A percentile compares a stretch with the other conserved stretches of the same genome.
These are phyloP conservation scores for Pseudococcus longispinus DNA, from an alignment of 2,888 invertebrate genomes.

Conservation along the genomic window DNA sequence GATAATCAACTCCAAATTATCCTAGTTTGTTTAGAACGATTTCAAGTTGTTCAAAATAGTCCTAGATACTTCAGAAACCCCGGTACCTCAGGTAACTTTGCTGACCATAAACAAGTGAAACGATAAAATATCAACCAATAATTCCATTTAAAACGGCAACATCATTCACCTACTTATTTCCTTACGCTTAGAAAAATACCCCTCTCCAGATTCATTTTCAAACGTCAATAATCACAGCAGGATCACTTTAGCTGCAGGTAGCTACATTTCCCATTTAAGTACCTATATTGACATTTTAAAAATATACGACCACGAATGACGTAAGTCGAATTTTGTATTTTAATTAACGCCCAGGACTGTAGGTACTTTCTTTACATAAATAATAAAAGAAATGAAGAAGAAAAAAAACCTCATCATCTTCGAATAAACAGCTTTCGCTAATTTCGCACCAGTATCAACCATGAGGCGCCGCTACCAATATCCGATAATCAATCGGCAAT, in stretches of 20 bases:
- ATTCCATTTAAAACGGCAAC: too few species aligned
- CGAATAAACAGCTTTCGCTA: neutral
- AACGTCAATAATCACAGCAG: neutral
- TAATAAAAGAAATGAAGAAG: neutral
- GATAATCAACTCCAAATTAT: too few species aligned
- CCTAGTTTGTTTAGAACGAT: too few species aligned
- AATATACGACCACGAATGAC: neutral
- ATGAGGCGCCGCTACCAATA: neutral
- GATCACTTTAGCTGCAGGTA: neutral
- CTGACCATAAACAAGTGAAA: too few species aligned
- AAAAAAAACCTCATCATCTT: neutral
- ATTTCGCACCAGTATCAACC: neutral
- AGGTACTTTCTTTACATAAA: neutral
- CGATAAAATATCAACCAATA: too few species aligned
- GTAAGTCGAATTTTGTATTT: neutral
- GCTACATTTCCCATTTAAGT: neutral
- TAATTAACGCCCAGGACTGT: neutral
- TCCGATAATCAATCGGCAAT: neutral
- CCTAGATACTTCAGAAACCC: too few species aligned
- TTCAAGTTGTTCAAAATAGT: too few species aligned
- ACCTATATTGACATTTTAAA: neutral
- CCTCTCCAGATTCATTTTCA: too few species aligned
- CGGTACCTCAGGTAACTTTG: too few species aligned
- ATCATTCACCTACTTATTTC: too few species aligned
- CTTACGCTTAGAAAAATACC: too few species aligned